Percentiles rank a stretch among this genome's conserved stretches.
phyloP scores from a whole-genome alignment of 2,888 invertebrate species.

The Andrena praecox region DNA sequence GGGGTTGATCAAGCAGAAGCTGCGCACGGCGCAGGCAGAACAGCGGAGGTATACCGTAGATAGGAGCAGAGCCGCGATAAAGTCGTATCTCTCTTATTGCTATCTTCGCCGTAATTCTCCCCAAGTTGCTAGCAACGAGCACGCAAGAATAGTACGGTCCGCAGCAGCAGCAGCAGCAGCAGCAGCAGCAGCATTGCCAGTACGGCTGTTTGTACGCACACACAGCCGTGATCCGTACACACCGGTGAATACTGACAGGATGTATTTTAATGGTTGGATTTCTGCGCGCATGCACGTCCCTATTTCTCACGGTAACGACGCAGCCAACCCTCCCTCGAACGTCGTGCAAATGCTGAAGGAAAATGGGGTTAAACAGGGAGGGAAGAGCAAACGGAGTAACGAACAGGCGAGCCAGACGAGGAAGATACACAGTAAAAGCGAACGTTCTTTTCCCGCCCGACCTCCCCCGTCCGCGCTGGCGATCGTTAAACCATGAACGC shows the following conservation, averaged over 20 bases:
- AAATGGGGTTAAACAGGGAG: slow-evolving; percentile 52
- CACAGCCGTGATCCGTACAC: slow-evolving; percentile 32
- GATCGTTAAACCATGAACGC: slow-evolving; percentile 39
- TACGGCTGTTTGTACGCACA: slow-evolving; percentile 38
- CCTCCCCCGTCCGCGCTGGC: slow-evolving; percentile 1
- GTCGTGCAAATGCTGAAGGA: slow-evolving; percentile 53
- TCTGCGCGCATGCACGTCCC: slow-evolving; percentile 74
- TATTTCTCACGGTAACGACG: slow-evolving; percentile 75
- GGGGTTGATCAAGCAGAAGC: slow-evolving; percentile 32
- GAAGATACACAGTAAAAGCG: slow-evolving; percentile 46
- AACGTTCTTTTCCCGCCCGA: slow-evolving; percentile 35
- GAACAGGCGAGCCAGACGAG: slow-evolving; percentile 20
- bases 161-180: slow-evolving; percentile 60
- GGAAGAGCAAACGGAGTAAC: slow-evolving; percentile 34
- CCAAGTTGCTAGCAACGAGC: slow-evolving; percentile 71
- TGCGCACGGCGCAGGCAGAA: slow-evolving; percentile 29
- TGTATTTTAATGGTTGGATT: slow-evolving; percentile 81
- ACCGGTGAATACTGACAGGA: slow-evolving; percentile 64
- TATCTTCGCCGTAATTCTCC: slow-evolving; percentile 81
- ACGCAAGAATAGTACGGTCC: slow-evolving; percentile 79
- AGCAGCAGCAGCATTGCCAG: slow-evolving; percentile 21
- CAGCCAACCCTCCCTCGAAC: slow-evolving; percentile 52
- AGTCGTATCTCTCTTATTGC: slow-evolving; percentile 81
- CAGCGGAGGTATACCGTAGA: slow-evolving; percentile 55
- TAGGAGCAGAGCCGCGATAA: slow-evolving; percentile 72